A percentile compares a stretch with the other conserved stretches of the same genome.
Conservation (phyloP, 2,888 invertebrate species). For the Agelastica alni region DNA sequence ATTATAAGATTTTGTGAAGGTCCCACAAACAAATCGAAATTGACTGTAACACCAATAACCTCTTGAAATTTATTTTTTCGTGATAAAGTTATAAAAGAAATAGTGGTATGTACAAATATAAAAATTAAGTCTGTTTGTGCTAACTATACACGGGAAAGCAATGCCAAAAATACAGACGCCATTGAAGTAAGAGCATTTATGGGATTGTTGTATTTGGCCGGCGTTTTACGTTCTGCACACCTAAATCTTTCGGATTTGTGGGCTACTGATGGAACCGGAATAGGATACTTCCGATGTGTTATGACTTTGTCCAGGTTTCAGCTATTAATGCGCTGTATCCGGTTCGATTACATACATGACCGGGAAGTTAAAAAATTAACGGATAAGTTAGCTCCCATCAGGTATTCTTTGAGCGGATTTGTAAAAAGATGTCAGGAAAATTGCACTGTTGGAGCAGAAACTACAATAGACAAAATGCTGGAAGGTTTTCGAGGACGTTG, state of each 20-base stretch:
- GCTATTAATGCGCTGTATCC: no score
- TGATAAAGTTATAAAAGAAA: slow-evolving; percentile 1
- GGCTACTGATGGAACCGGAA: slow-evolving; percentile 2
- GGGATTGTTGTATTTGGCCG: background rate
- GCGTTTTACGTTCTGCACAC: background rate
- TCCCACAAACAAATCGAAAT: slow-evolving; percentile 3
- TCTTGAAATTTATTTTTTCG: slow-evolving; percentile 11
- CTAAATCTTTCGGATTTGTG: background rate
- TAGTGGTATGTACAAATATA: slow-evolving; percentile 12
- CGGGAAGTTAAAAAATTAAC: background rate
- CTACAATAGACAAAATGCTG: no score
- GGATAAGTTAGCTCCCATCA: background rate
- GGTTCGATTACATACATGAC: no score
- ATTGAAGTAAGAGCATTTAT: slow-evolving; percentile 1
- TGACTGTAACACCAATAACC: slow-evolving; percentile 10
- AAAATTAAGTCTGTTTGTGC: slow-evolving; percentile 9
- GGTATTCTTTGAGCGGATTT: background rate
- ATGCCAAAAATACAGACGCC: slow-evolving; percentile 11
- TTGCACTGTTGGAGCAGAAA: no score
- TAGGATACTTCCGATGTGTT: background rate
- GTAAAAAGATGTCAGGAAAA: background rate
- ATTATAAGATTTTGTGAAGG: slow-evolving; percentile 10
- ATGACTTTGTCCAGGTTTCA: slow-evolving; percentile 1
- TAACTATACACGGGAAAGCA: slow-evolving; percentile 14
- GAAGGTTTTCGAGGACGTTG: no score